Percentiles rank a stretch among this genome's conserved stretches.
phyloP scores from a whole-genome alignment of 2,113 vertebrate species.

The Scomber colias region DNA sequence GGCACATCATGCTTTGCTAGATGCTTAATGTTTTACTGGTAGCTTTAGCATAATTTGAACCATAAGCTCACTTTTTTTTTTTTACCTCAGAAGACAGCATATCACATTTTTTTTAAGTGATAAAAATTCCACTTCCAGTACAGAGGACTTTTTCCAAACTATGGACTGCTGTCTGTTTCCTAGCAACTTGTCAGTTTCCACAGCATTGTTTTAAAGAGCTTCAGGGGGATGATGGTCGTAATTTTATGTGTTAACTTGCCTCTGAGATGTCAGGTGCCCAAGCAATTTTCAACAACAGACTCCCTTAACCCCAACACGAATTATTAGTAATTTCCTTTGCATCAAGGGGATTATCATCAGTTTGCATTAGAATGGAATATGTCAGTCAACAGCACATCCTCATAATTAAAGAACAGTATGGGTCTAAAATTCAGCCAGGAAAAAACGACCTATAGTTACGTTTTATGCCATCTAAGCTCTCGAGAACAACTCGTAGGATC shows the following conservation, averaged over 20 bases:
- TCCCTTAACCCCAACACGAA: slow-evolving; percentile 69
- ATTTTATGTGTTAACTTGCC: slow-evolving; percentile 49
- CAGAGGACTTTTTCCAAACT: slow-evolving; percentile 45
- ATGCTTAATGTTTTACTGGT: background rate
- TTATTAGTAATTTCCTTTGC: slow-evolving; percentile 68
- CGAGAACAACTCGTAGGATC: no score
- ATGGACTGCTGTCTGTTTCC: slow-evolving; percentile 75
- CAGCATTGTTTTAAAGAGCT: slow-evolving; percentile 63
- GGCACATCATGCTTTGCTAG: background rate
- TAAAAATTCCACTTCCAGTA: slow-evolving; percentile 27
- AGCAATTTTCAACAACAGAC: slow-evolving; percentile 56
- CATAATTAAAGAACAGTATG: no score
- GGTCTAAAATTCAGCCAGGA: no score
- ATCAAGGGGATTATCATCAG: slow-evolving; percentile 57
- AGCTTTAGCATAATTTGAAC: slow-evolving; percentile 16
- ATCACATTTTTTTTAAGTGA: slow-evolving; percentile 28
- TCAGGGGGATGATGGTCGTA: slow-evolving; percentile 50
- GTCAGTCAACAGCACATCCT: slow-evolving; percentile 43
- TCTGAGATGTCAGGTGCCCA: slow-evolving; percentile 61
- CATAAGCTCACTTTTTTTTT: background rate
- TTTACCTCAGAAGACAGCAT: slow-evolving; percentile 3
- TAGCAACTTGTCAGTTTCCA: slow-evolving; percentile 78
- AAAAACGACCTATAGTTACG: no score
- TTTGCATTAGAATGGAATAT: slow-evolving; percentile 59
- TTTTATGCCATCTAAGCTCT: no score